Evolutionary conservation across 2,888 invertebrate genomes (phyloP).

Genomic region (Syrista parreyssii): DNA sequence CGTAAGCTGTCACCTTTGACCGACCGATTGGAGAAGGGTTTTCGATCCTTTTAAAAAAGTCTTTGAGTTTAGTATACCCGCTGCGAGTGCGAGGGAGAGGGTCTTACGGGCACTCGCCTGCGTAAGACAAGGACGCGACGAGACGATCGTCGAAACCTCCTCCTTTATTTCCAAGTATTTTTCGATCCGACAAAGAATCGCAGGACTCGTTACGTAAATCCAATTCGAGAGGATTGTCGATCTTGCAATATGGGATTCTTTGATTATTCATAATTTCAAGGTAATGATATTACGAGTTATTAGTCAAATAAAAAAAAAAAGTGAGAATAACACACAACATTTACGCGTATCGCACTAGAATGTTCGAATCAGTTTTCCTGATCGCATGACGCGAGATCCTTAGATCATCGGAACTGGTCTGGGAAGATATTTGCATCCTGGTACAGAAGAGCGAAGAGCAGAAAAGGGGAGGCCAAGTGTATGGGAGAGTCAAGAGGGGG

Average conservation of each 20-base stretch:
- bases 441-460: background rate
- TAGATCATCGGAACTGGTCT: slow-evolving; percentile 22
- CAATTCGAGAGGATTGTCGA: background rate
- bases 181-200: background rate
- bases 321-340: background rate
- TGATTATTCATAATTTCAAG: background rate
- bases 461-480: background rate
- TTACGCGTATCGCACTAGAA: background rate
- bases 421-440: slow-evolving; percentile 29
- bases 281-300: background rate
- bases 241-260: background rate
- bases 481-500: slow-evolving; percentile 4
- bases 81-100: background rate
- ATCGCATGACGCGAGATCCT: slow-evolving; percentile 2
- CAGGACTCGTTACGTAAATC: background rate
- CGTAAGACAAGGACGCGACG: background rate
- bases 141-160: background rate
- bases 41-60: background rate
- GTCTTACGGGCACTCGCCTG: background rate
- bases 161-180: background rate
- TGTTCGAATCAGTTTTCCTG: background rate
- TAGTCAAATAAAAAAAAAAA: background rate
- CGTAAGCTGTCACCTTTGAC: background rate
- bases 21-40: background rate
- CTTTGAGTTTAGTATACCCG: background rate